Evolutionary conservation across 2,797 vertebrate species (phyloP).

Genomic region (Allobates femoralis): DNA sequence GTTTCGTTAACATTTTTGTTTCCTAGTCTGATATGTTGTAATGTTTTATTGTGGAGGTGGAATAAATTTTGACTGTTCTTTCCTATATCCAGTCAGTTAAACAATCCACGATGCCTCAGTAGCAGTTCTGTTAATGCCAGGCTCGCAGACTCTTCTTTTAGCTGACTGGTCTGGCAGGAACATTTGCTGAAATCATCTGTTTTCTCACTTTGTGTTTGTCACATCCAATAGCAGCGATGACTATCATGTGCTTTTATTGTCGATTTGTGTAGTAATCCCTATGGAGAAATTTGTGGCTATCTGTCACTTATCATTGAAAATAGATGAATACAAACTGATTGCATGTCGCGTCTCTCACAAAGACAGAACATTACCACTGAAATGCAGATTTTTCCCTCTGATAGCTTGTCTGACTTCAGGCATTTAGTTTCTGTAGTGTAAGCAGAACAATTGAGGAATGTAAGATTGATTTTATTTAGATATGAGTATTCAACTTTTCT

Average conservation of each 20-base stretch:
- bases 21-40: too few relatives aligned
- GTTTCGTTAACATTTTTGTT: too few relatives aligned
- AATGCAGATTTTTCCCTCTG: not conserved
- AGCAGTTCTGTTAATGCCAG: constrained; percentile 50
- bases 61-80: not conserved
- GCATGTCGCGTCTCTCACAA: not conserved
- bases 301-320: constrained; percentile 32
- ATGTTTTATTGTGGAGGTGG: too few relatives aligned
- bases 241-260: constrained; percentile 35
- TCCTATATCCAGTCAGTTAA: not conserved
- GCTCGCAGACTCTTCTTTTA: constrained; percentile 30
- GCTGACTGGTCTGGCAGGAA: constrained; percentile 43
- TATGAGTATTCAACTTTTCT: constrained; percentile 8
- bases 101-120: constrained; percentile 15
- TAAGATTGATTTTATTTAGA: not conserved
- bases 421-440: not conserved
- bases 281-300: constrained; percentile 17
- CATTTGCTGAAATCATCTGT: constrained; percentile 55
- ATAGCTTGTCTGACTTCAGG: not conserved
- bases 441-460: not conserved
- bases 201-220: constrained; percentile 40
- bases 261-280: constrained; percentile 45
- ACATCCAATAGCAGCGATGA: constrained; percentile 28
- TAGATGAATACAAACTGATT: constrained; percentile 31
- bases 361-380: constrained; percentile 32